Evolutionary conservation across 2,888 invertebrate species (phyloP).

Genomic region (Orthosia gracilis): DNA sequence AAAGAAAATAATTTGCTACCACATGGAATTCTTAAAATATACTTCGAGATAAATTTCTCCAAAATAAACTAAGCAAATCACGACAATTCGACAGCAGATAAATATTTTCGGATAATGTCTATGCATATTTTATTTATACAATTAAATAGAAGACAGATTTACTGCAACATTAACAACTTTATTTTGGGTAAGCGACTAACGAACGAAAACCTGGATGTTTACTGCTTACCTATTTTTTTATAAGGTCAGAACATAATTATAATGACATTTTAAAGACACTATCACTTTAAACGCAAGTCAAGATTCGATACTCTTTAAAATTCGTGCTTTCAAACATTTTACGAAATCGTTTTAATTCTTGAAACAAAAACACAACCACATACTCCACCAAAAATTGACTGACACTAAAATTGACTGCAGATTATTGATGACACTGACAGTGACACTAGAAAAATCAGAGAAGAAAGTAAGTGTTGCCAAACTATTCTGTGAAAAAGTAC

Average conservation of each 20-base stretch:
- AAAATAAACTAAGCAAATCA: slow-evolving; percentile 1
- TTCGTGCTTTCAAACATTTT: slow-evolving; percentile 79
- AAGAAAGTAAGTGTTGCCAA: slow-evolving; percentile 31
- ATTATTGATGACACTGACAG: slow-evolving; percentile 10
- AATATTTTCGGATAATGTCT: neutral
- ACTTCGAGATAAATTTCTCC: neutral
- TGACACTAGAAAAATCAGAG: slow-evolving; percentile 15
- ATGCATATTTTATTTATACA: neutral
- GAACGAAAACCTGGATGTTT: slow-evolving; percentile 26
- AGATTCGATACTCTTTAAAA: slow-evolving; percentile 71
- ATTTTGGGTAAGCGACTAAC: slow-evolving; percentile 17
- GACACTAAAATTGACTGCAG: slow-evolving; percentile 9
- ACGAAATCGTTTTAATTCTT: slow-evolving; percentile 73
- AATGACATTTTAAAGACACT: slow-evolving; percentile 75
- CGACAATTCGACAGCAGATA: neutral
- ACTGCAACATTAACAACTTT: slow-evolving; percentile 13
- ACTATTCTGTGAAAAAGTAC: neutral
- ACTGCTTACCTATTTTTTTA: slow-evolving; percentile 60
- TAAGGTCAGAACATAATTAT: slow-evolving; percentile 44
- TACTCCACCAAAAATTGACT: slow-evolving; percentile 67
- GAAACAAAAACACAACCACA: slow-evolving; percentile 82
- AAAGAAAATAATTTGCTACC: neutral
- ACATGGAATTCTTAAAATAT: slow-evolving; percentile 1
- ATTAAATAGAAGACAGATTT: slow-evolving; percentile 13
- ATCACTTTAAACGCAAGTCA: slow-evolving; percentile 72